Evolutionary conservation across 2,888 invertebrate genomes (phyloP).

Genomic region (Crematogaster levior): DNA sequence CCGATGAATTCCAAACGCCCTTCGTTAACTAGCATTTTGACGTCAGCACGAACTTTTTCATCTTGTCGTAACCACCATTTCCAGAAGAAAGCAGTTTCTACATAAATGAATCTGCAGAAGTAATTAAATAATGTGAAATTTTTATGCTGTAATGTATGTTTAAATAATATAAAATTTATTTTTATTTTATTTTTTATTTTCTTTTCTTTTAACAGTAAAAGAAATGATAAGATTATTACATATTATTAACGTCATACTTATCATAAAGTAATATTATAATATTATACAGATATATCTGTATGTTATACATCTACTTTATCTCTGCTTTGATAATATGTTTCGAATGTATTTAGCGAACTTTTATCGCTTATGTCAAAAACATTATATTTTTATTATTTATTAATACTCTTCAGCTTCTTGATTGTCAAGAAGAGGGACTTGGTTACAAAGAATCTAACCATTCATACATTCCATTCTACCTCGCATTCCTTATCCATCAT

Average conservation of each 20-base stretch:
- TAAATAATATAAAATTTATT: conserved; percentile 4
- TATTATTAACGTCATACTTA: neutral
- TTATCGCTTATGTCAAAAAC: neutral
- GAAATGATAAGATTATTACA: neutral
- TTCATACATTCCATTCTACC: no score
- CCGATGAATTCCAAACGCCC: conserved; percentile 93
- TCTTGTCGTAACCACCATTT: conserved; percentile 92
- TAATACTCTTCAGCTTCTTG: no score
- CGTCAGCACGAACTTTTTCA: conserved; percentile 86
- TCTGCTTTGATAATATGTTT: neutral
- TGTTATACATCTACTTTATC: neutral
- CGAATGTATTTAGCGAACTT: neutral
- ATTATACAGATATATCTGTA: no score
- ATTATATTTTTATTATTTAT: neutral
- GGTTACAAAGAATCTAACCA: no score
- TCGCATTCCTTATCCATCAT: no score
- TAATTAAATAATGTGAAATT: no score
- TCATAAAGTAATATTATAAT: conserved; percentile 6
- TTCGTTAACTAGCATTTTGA: conserved; percentile 89
- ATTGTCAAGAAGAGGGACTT: no score
- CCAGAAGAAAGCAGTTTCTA: conserved; percentile 95
- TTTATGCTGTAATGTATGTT: no score
- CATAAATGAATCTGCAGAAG: conserved; percentile 92
- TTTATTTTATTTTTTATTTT: no score
- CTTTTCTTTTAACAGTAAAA: neutral